A percentile compares a stretch with the other conserved stretches of the same genome.
phyloP scores from a whole-genome alignment of 1,140 invertebrate genomes.

The Caenorhabditis briggsae region DNA sequence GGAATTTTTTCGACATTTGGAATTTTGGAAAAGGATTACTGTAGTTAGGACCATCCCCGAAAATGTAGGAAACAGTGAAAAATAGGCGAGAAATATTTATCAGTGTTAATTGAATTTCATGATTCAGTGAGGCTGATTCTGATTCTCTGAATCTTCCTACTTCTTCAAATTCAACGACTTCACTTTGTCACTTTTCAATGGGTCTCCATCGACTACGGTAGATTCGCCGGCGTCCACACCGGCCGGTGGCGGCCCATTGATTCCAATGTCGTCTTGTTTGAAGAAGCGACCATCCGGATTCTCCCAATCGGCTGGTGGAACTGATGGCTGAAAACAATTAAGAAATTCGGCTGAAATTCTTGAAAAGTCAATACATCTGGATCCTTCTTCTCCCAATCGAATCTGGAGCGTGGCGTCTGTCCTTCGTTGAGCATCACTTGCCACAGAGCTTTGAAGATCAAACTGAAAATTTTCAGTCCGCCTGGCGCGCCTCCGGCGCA shows the following conservation, averaged over 20 bases:
- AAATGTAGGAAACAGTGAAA: too few relatives aligned
- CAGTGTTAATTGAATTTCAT: too few relatives aligned
- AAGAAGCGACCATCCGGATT: conserved; percentile 56
- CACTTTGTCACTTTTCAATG: background rate
- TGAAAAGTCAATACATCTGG: background rate
- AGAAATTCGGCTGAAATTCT: background rate
- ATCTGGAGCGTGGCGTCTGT: background rate
- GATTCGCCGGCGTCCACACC: background rate
- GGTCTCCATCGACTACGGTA: background rate
- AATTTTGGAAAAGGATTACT: too few relatives aligned
- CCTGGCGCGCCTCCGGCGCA: background rate
- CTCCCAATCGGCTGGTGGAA: conserved; percentile 7
- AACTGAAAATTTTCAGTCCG: background rate
- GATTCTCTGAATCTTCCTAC: background rate
- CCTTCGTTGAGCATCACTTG: conserved; percentile 13
- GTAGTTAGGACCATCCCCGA: too few relatives aligned
- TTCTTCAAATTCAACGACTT: background rate
- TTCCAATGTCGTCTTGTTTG: conserved; percentile 57
- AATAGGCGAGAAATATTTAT: too few relatives aligned
- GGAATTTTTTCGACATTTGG: too few relatives aligned
- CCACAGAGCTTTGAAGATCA: conserved; percentile 25
- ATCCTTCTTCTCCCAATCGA: conserved; percentile 64
- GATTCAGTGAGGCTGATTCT: too few relatives aligned
- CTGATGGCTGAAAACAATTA: background rate
- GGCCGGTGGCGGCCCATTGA: conserved; percentile 48